Percentiles rank a stretch among this genome's conserved stretches.
These are phyloP conservation scores for Ascidia mentula DNA, from an alignment of 23 tunicate genomes.

Conservation along the genomic window DNA sequence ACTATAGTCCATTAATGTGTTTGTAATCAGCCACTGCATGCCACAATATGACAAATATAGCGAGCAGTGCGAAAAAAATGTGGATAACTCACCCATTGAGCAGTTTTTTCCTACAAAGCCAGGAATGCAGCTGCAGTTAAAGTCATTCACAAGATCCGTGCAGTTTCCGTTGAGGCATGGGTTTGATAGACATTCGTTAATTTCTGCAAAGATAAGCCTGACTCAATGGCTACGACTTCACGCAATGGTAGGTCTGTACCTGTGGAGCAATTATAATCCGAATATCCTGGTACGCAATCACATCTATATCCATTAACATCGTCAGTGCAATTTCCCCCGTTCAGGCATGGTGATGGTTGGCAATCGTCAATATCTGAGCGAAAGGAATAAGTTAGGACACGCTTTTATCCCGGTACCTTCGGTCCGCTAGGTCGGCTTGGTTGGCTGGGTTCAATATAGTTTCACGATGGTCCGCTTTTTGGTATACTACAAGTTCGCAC, in stretches of 20 bases:
- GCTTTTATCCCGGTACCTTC: too few species aligned
- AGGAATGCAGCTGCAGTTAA: not conserved
- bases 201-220: too few species aligned
- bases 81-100: not conserved
- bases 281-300: constrained; percentile 7
- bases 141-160: not conserved
- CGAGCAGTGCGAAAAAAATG: not conserved
- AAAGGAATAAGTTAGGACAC: not conserved
- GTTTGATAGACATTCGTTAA: not conserved
- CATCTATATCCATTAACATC: not conserved
- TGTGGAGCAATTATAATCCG: constrained; percentile 2
- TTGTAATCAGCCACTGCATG: not conserved
- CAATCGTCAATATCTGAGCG: not conserved
- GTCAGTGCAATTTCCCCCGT: constrained; percentile 8
- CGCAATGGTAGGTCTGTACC: not conserved
- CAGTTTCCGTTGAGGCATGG: not conserved
- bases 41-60: too few species aligned
- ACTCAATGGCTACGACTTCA: not conserved
- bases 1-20: not conserved
- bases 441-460: too few species aligned
- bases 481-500: too few species aligned
- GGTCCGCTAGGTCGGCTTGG: too few species aligned
- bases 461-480: too few species aligned
- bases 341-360: not conserved
- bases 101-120: not conserved